A percentile compares a stretch with the other conserved stretches of the same genome.
These are phyloP conservation scores for Hemithea aestivaria DNA, from an alignment of 2,888 invertebrate genomes.

Conservation along the genomic window DNA sequence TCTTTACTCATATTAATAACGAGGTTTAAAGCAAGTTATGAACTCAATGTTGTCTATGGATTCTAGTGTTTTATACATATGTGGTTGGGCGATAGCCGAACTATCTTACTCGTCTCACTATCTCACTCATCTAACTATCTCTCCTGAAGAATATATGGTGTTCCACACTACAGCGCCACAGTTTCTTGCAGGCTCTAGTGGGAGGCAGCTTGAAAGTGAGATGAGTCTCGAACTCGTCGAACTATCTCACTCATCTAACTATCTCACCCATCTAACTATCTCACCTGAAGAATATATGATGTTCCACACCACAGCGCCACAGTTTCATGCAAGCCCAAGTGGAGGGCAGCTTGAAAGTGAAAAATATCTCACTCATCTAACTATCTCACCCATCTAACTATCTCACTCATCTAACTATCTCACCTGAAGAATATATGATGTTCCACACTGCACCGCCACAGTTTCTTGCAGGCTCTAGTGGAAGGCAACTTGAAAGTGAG, in stretches of 20 bases:
- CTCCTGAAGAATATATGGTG: constrained; percentile 99
- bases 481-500: constrained; percentile 94
- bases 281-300: constrained; percentile 99
- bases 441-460: constrained; percentile 99
- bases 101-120: too few species aligned
- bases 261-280: background rate
- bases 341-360: constrained; percentile 86
- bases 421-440: constrained; percentile 99
- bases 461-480: constrained; percentile 94
- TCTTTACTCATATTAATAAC: too few species aligned
- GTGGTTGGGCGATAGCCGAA: too few species aligned
- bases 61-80: too few species aligned
- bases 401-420: background rate
- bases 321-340: constrained; percentile 95
- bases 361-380: too few species aligned
- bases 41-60: too few species aligned
- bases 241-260: too few species aligned
- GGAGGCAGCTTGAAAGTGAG: constrained; percentile 85
- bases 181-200: constrained; percentile 94
- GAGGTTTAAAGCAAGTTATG: too few species aligned
- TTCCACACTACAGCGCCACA: constrained; percentile 99
- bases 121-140: background rate
- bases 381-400: too few species aligned
- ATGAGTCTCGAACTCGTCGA: too few species aligned
- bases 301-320: constrained; percentile 98